Evolutionary conservation across 2,113 vertebrate genomes (phyloP), one percentile per base, ranked within the genome.

Genomic region (Turdus rufiventris): DNA sequence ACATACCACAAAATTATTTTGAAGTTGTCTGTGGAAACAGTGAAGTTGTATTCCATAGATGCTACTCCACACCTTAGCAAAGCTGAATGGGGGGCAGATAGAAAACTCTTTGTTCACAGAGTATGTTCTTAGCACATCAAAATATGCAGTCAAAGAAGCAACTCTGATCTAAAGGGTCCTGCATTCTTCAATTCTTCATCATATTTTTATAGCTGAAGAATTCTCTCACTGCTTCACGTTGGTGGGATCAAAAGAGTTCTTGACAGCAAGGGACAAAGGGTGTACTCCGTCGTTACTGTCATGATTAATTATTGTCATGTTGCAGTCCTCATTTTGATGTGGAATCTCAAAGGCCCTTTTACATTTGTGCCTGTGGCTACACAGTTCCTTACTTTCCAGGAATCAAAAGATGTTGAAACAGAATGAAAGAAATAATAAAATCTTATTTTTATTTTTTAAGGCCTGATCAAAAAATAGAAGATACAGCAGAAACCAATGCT

Each of bases 401-500:
- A 96, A 93, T 94, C 89, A 94, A 91, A 95, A 88, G 88, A 50
- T 57, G 28, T 84, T 88, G 71, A 88, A 94, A 77, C 28, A 81
- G 61, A 93, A 95, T 90, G 79, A 90, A 94, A 96, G 92, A 84
- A 90, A 54, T 93, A 88, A 88, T 93, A 67, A 91, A 91, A 82
- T 77, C 23, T 96, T 91, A 76, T 91, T 96, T 88, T 75, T 96
- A 14, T 95, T 95, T 91, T 92, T 96, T 57, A 94, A 99, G 99
- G 97, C 98, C 98, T 98, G 96, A 98, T 98, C 96, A 98, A 98
- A 98, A 98, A 98, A 95, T 98, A 93, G 96, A 99, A 98, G 97
- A 99, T 97, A 83, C 97, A 10, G 96, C 98, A 89, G 99, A 99
- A 97, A 98, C 98, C 93, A 98, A 98, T 88, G 98, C 98, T 89